Percentiles rank a stretch among this genome's conserved stretches.
phyloP scores from a whole-genome alignment of 64 coral and sea anemone genomes.

The Montipora capricornis region DNA sequence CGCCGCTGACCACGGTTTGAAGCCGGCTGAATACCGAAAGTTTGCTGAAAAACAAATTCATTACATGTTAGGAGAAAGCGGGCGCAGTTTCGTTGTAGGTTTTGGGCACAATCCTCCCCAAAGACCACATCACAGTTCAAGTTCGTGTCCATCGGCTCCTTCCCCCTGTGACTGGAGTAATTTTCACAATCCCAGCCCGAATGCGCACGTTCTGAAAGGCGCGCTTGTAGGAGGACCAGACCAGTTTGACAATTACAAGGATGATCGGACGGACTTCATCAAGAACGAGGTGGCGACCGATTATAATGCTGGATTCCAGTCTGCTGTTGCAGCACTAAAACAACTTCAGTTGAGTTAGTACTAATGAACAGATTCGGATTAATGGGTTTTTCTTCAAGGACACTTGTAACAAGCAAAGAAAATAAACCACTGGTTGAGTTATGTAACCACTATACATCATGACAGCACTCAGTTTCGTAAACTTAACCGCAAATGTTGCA shows the following conservation, averaged over 20 bases:
- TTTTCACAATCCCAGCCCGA: constrained; percentile 40
- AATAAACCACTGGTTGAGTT: no score
- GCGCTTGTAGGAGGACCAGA: constrained; percentile 88
- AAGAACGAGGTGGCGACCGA: constrained; percentile 95
- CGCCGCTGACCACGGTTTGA: constrained; percentile 79
- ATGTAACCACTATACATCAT: no score
- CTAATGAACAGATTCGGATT: no score
- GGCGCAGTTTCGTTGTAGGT: constrained; percentile 84
- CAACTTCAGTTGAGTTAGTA: background rate
- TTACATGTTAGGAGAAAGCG: constrained; percentile 92
- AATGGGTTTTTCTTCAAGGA: no score
- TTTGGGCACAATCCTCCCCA: constrained; percentile 78
- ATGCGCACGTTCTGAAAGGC: constrained; percentile 67
- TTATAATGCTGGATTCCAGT: constrained; percentile 97
- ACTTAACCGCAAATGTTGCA: no score
- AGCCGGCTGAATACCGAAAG: constrained; percentile 24
- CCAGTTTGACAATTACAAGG: constrained; percentile 71
- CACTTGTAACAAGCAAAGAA: no score
- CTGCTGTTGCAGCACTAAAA: constrained; percentile 78
- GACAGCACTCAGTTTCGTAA: no score
- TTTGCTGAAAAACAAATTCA: constrained; percentile 92
- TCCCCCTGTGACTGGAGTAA: constrained; percentile 44
- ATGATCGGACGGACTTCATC: constrained; percentile 72
- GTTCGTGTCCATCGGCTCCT: constrained; percentile 73
- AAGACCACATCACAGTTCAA: constrained; percentile 82